Base-by-base conservation (phyloP, 2,888 invertebrate species). In the Idaea straminata region DNA sequence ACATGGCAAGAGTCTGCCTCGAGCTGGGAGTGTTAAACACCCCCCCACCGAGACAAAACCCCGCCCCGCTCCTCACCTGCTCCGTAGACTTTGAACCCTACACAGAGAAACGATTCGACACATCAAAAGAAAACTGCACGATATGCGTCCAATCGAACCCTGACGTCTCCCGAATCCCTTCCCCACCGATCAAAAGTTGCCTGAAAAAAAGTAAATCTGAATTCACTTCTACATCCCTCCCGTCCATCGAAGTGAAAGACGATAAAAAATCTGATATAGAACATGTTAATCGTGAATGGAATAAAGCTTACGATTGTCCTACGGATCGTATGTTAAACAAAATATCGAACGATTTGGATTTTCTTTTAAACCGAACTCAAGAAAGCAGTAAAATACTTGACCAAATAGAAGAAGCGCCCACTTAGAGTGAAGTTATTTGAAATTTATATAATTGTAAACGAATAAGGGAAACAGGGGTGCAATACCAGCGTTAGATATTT, bases 301-400 rank as follows among this genome's bases (percentile, higher is more conserved):
- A 86, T 35, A 84, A 83, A 71, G 86, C 87, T 38, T 89, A 91
- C 74, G 84, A 88, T 69, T 83, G 84, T 0, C 86, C 87, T 0
- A 84, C 90, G 47, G 94, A 94, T 74, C 95, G 95, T 66, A 96
- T 97, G 93, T 88, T 97, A 62, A 95, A 96, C 88, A 95, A 96
- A 81, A 97, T 97, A 78, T 95, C 96, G 1, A 95, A 96, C 80
- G 97, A 97, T 88, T 89, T 97, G 74, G 96, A 97, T 87, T 97
- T 96, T 89, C 89, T 97, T 74, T 89, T 97, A 68, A 97, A 97
- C 85, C 94, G 96, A 69, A 94, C 93, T 69, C 91, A 89, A 68
- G 85, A 86, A 62, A 81, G 74, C 68, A 82, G 81, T 76, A 79
- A 76, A 66, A 77, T 74, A 68, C 76, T 81, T 64, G 85, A 89